A percentile compares a stretch with the other conserved stretches of the same genome.
Conservation (phyloP, 2,113 vertebrate genomes). For the Daboia siamensis region DNA sequence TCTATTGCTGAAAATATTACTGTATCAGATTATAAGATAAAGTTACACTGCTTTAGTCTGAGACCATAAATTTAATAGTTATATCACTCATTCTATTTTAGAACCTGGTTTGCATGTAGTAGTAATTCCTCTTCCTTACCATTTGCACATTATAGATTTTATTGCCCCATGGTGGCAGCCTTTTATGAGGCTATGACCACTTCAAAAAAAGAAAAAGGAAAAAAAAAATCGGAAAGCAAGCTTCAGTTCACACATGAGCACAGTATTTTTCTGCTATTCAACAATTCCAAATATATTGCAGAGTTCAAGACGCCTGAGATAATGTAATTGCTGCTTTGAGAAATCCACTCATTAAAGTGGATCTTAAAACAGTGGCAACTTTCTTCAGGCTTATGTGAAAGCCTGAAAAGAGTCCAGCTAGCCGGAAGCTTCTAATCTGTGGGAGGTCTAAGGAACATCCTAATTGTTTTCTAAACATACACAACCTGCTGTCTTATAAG, state of each 20-base stretch:
- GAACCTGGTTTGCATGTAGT: neutral
- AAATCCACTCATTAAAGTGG: neutral
- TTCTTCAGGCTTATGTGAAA: neutral
- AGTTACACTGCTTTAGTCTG: neutral
- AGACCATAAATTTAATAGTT: neutral
- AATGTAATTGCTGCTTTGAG: neutral
- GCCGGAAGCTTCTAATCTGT: neutral
- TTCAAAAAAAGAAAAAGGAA: neutral
- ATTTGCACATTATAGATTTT: accelerated
- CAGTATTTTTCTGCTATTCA: neutral
- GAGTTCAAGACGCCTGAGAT: neutral
- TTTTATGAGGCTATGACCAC: neutral
- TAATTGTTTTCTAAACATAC: neutral
- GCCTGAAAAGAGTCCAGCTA: neutral
- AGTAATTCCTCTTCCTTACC: neutral
- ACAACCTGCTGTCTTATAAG: neutral
- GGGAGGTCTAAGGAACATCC: neutral
- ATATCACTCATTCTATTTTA: neutral
- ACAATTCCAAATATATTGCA: neutral
- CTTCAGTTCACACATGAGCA: neutral
- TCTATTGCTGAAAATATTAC: neutral
- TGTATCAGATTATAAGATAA: neutral
- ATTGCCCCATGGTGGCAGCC: neutral
- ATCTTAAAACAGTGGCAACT: neutral
- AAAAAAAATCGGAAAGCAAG: neutral